Evolutionary conservation across 2,888 invertebrate species (phyloP).

Genomic region (Drosophila tanythrix): DNA sequence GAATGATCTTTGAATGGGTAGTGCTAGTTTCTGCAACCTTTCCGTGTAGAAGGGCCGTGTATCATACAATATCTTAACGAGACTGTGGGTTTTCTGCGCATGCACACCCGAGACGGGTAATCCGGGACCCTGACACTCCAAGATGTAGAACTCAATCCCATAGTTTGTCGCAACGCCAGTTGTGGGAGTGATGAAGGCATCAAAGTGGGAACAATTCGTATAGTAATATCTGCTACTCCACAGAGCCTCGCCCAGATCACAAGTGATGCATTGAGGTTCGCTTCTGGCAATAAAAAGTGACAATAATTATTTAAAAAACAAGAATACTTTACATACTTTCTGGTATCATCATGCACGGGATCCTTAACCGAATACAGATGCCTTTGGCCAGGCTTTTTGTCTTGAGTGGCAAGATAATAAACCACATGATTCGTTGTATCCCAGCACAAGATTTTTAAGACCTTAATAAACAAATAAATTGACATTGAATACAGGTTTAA

Average conservation of each 20-base stretch:
- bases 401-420: slow-evolving; percentile 92
- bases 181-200: slow-evolving; percentile 89
- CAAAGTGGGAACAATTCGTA: slow-evolving; percentile 94
- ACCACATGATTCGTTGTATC: slow-evolving; percentile 93
- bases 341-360: slow-evolving; percentile 88
- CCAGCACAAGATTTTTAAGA: slow-evolving; percentile 91
- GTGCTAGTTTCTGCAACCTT: slow-evolving; percentile 90
- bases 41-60: slow-evolving; percentile 88
- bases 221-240: slow-evolving; percentile 93
- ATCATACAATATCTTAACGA: slow-evolving; percentile 91
- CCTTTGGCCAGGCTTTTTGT: slow-evolving; percentile 92
- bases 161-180: slow-evolving; percentile 83
- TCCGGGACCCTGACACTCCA: slow-evolving; percentile 96
- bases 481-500: background rate
- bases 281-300: slow-evolving; percentile 77
- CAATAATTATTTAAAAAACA: background rate
- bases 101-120: slow-evolving; percentile 93
- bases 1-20: slow-evolving; percentile 93
- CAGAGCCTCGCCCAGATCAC: slow-evolving; percentile 90
- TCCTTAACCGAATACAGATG: slow-evolving; percentile 95
- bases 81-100: slow-evolving; percentile 90
- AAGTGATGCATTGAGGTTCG: slow-evolving; percentile 94
- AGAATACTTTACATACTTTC: slow-evolving; percentile 85
- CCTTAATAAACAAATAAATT: slow-evolving; percentile 51
- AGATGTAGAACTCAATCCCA: slow-evolving; percentile 88